Evolutionary conservation across 2,888 invertebrate genomes (phyloP).

Genomic region (Lasioglossum malachurum): DNA sequence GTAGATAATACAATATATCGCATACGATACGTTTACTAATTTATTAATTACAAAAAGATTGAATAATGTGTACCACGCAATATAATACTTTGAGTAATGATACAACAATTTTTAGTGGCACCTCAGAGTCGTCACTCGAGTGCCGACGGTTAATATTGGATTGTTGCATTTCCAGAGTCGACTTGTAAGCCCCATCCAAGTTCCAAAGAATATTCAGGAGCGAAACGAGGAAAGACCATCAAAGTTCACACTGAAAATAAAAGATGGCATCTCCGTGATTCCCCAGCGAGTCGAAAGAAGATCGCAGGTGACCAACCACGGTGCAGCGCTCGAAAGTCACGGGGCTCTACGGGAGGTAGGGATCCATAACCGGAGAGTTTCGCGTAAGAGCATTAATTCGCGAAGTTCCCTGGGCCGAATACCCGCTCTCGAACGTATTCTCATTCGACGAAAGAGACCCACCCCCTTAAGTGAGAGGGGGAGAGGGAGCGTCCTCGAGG

Average conservation of each 20-base stretch:
- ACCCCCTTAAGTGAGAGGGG: not conserved
- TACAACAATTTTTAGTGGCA: too few species aligned
- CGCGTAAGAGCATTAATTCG: constrained; percentile 62
- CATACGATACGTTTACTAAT: too few species aligned
- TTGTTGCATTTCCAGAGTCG: not conserved
- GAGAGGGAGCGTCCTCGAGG: not conserved
- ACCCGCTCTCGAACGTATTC: constrained; percentile 44
- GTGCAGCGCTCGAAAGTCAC: constrained; percentile 18
- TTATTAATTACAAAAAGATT: too few species aligned
- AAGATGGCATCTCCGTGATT: not conserved
- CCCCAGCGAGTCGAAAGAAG: not conserved
- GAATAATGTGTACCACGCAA: too few species aligned
- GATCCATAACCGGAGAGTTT: constrained; percentile 8
- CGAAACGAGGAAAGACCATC: not conserved
- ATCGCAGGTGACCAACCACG: constrained; percentile 4
- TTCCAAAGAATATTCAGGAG: not conserved
- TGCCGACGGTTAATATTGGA: too few species aligned
- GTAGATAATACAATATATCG: too few species aligned
- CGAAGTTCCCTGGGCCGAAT: constrained; percentile 43
- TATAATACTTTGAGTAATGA: too few species aligned
- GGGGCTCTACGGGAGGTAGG: not conserved
- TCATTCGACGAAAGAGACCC: constrained; percentile 37
- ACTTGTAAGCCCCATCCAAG: not conserved
- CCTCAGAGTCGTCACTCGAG: too few species aligned
- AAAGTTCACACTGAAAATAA: not conserved